Evolutionary conservation across 2,797 vertebrate species (phyloP), one percentile per base, ranked within the genome.

Genomic region (Crossoptilon crossoptilon): DNA sequence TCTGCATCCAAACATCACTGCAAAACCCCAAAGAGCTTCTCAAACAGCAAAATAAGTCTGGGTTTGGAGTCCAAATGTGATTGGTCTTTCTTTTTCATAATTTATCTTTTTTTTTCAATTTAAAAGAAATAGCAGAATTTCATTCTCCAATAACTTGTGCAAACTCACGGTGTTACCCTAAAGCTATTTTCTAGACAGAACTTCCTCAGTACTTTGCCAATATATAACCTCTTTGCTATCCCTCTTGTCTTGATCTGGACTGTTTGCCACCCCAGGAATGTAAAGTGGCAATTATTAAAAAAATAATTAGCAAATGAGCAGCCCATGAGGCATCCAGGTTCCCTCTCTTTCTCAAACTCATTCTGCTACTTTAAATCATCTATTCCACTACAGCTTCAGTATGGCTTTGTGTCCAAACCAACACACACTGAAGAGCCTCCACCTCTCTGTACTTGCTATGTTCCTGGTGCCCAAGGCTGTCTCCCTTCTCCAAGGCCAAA

Each of bases 371-470:
- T n/a, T 14, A 48, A 68, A 17, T 62, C 14, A 64, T 64, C 35
- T 76, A 4, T 69, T 88, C 41, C 46, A 22, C 51, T 27, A 17
- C 21, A 35, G 19, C 26, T 74, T 49, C n/a, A 17, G 3, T 6
- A 14, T 15, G 44, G 64, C 0, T 66, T 9, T 37, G 18, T 63
- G 64, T 86, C 68, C 63, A 69, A 84, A 72, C n/a, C n/a, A 84
- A 37, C 11, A 60, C 33, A 59, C 21, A 31, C 23, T 62, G 56
- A 77, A 83, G 21, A 39, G 63, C 48, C 69, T 78, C 69, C 8
- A 19, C 41, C 31, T 85, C 3, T 0, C 55, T 93, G 63, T 16
- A 22, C 35, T 80, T 0, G 0, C 55, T 86, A 37, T 24, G 29
- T 58, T 14, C 39, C 43, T 29, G 14, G 14, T 24, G 33, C 27